Evolutionary conservation across 2,113 vertebrate species (phyloP).

Genomic region (Crocuta crocuta): DNA sequence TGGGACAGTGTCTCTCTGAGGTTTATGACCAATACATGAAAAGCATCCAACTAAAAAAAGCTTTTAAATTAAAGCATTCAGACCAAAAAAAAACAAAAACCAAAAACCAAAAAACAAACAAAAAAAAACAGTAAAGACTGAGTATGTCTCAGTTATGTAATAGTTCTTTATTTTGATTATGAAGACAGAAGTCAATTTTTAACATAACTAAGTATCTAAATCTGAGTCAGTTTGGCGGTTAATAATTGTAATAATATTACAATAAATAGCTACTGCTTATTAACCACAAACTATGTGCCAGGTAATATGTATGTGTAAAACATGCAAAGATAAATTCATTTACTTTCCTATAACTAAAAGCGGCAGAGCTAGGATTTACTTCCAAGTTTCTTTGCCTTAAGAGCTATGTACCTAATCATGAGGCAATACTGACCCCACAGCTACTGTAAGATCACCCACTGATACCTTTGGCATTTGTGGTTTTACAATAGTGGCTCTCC

Average conservation of each 20-base stretch:
- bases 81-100: neutral
- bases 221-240: neutral
- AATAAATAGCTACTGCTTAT: neutral
- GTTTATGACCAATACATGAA: neutral
- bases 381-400: neutral
- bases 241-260: neutral
- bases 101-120: too few relatives aligned
- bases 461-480: neutral
- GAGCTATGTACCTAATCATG: neutral
- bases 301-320: fast-evolving
- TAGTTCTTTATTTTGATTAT: neutral
- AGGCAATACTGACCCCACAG: neutral
- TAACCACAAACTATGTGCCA: neutral
- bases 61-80: neutral
- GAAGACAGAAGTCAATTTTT: neutral
- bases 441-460: neutral
- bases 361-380: neutral
- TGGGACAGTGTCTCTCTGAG: neutral
- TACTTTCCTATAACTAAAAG: neutral
- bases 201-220: neutral
- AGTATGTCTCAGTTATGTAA: neutral
- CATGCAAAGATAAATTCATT: neutral
- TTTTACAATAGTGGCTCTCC: neutral
- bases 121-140: neutral
- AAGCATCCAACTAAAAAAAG: neutral